Conservation (phyloP, 1,140 invertebrate species). For the Caenorhabditis latens region DNA sequence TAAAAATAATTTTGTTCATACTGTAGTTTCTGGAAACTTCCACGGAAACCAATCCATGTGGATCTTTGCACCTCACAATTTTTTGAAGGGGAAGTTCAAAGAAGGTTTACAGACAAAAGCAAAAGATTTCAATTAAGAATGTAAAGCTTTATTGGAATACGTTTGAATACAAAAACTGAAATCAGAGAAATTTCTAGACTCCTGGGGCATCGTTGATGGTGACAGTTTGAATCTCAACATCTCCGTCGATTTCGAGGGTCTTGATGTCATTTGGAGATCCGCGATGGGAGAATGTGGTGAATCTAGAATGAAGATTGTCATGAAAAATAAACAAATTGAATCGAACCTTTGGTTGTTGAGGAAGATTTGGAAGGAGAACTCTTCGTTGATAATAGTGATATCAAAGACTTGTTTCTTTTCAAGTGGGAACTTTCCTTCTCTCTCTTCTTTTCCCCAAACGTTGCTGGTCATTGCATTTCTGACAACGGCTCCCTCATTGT, state of each 20-base stretch:
- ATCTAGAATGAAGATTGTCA: slow-evolving; percentile 7
- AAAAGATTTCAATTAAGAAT: neutral
- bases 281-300: slow-evolving; percentile 65
- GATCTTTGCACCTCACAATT: too few species aligned
- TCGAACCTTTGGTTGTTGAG: slow-evolving; percentile 65
- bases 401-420: slow-evolving; percentile 77
- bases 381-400: slow-evolving; percentile 76
- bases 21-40: too few species aligned
- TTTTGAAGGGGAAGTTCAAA: too few species aligned
- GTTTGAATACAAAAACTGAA: neutral
- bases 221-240: slow-evolving; percentile 67
- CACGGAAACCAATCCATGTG: too few species aligned
- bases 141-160: neutral
- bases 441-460: slow-evolving; percentile 75
- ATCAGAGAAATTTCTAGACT: slow-evolving; percentile 44
- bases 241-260: slow-evolving; percentile 69
- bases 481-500: slow-evolving; percentile 76
- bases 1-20: too few species aligned
- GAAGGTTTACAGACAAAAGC: too few species aligned
- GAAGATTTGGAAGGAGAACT: slow-evolving; percentile 69
- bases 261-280: slow-evolving; percentile 67
- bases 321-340: neutral
- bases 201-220: slow-evolving; percentile 66
- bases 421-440: slow-evolving; percentile 74
- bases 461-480: slow-evolving; percentile 74